These are phyloP conservation scores for Latrodectus hesperus DNA, from an alignment of 2,888 invertebrate species.

Conservation along the genomic window DNA sequence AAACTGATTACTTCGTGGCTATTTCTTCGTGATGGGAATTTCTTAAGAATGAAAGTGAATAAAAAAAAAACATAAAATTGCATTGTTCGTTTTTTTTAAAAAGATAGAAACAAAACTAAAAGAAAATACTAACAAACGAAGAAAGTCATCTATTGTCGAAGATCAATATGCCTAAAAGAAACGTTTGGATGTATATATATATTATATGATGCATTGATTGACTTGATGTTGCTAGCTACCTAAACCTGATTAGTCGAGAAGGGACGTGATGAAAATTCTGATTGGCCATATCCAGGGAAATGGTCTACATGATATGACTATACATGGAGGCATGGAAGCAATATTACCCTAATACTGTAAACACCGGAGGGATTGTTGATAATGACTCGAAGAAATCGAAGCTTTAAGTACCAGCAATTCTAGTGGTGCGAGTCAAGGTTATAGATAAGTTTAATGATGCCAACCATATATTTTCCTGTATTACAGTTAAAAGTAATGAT, in stretches of 20 bases:
- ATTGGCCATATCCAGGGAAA: constrained; percentile 25
- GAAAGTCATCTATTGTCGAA: neutral
- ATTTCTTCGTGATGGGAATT: constrained; percentile 13
- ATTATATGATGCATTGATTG: constrained; percentile 23
- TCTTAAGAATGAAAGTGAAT: neutral
- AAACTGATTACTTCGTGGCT: constrained; percentile 6
- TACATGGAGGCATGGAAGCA: no score
- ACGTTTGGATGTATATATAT: neutral
- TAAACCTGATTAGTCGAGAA: constrained; percentile 47
- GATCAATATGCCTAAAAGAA: neutral
- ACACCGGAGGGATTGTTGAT: no score
- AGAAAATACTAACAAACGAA: neutral
- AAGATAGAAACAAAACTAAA: neutral
- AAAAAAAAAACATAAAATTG: neutral
- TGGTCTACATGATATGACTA: constrained; percentile 8
- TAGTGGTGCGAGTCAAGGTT: no score
- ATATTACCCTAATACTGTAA: no score
- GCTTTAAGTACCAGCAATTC: no score
- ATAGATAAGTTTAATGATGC: no score
- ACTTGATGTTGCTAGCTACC: constrained; percentile 11
- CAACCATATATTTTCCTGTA: no score
- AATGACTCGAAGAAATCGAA: no score
- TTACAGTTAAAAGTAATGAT: no score
- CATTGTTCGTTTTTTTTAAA: neutral
- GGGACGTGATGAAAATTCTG: constrained; percentile 21